phyloP scores from a whole-genome alignment of 2,113 vertebrate species.

The Pseudorhombus dupliciocellatus region DNA sequence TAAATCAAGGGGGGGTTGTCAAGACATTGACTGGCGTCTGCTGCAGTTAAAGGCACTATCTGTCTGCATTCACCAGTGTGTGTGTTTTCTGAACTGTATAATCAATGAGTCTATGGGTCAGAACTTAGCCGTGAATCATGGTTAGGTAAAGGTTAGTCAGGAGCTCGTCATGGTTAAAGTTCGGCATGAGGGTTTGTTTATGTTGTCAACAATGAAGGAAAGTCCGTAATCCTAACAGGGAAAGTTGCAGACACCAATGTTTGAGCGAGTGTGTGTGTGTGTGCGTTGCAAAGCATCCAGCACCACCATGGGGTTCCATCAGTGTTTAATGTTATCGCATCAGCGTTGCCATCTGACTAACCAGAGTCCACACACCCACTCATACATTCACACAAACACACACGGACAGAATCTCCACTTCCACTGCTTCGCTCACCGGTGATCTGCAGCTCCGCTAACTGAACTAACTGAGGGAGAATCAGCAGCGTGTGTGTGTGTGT shows the following conservation, averaged over 20 bases:
- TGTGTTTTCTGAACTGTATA: constrained; percentile 8
- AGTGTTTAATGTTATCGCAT: constrained; percentile 70
- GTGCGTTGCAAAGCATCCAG: constrained; percentile 55
- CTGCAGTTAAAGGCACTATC: constrained; percentile 50
- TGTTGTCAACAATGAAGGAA: too few species aligned
- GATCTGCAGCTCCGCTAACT: constrained; percentile 42
- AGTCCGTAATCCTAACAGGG: too few species aligned
- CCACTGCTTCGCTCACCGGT: constrained; percentile 31
- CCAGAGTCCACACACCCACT: constrained; percentile 27
- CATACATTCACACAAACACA: constrained; percentile 1
- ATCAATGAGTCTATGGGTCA: too few species aligned
- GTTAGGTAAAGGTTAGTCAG: too few species aligned
- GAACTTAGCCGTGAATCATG: too few species aligned
- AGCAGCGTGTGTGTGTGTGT: constrained; percentile 12
- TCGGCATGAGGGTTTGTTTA: too few species aligned
- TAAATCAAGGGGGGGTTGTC: constrained; percentile 51
- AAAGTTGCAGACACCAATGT: too few species aligned
- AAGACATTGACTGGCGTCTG: constrained; percentile 61
- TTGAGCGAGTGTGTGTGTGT: background rate
- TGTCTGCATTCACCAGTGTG: constrained; percentile 14
- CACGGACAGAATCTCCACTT: constrained; percentile 29
- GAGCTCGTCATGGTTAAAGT: too few species aligned
- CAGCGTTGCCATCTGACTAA: constrained; percentile 70
- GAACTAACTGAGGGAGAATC: constrained; percentile 50
- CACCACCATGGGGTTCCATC: constrained; percentile 67